Evolutionary conservation across 1,140 invertebrate genomes (phyloP).

Genomic region (Tetramorium parvispinum): DNA sequence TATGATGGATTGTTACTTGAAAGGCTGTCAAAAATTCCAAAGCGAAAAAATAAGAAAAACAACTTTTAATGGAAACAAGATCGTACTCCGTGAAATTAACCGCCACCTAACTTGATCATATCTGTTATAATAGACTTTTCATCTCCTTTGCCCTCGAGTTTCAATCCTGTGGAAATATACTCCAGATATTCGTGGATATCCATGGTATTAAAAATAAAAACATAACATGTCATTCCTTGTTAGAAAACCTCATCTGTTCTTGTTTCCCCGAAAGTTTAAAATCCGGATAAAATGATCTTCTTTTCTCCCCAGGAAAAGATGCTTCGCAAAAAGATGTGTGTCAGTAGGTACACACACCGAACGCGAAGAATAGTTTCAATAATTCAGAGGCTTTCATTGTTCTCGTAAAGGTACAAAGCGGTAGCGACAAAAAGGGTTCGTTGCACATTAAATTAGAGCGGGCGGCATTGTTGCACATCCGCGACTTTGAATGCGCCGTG

Average conservation of each 20-base stretch:
- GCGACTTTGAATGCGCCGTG: constrained; percentile 45
- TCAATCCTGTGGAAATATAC: too few species aligned
- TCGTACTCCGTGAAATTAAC: too few species aligned
- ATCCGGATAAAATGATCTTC: neutral
- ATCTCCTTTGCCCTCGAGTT: too few species aligned
- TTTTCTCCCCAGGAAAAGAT: neutral
- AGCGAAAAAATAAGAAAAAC: too few species aligned
- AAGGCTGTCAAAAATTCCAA: too few species aligned
- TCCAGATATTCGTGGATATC: too few species aligned
- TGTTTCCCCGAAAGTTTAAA: neutral
- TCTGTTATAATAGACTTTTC: too few species aligned
- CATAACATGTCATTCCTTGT: too few species aligned
- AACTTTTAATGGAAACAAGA: too few species aligned
- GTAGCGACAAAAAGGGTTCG: constrained; percentile 39
- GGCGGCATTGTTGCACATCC: constrained; percentile 54
- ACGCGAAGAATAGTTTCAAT: neutral
- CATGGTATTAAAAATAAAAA: neutral
- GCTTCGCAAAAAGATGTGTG: neutral
- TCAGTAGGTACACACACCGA: neutral
- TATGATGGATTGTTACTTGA: too few species aligned
- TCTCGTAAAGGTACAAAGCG: constrained; percentile 16
- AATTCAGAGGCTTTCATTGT: constrained; percentile 33
- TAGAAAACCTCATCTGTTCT: neutral
- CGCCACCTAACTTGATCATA: too few species aligned
- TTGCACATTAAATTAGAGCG: constrained; percentile 39